Evolutionary conservation across 2,113 vertebrate species (phyloP), one percentile per base, ranked within the genome.

Genomic region (Excalfactoria chinensis): DNA sequence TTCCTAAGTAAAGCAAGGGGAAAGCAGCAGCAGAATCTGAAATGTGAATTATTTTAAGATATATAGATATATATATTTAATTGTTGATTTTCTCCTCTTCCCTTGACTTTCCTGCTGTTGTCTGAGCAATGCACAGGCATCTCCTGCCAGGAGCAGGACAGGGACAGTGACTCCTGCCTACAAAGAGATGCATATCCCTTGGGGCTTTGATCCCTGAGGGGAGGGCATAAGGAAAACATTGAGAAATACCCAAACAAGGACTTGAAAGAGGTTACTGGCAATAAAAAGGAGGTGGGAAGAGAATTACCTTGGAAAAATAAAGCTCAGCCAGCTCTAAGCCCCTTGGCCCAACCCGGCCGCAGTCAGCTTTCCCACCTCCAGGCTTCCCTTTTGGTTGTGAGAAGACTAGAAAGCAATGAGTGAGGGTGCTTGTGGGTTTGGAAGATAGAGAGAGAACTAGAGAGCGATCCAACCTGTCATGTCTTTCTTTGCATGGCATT

Each of bases 181-280:
- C 56, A 40, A 14, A 74, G 60, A 49, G 83, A 21, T 64, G 34
- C 56, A 51, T 73, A 44, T 25, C 23, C 41, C 41, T 28, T 17
- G 11, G 58, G 19, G 86, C 74, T 96, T 90, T 87, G 91, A 55
- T 95, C 84, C 7, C 44, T 64, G 28, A 34, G 28, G 89, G 78
- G 68, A 79, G 63, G 63, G 55, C 62, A 51, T 68, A 71, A 80
- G 88, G 85, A 78, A 94, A 88, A 80, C 73, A 40, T 10, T 48
- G 85, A 70, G 35, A 93, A 60, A 25, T 78, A 82, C 77, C 43
- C 72, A 58, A 74, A 88, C 23, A 69, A 48, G 58, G 53, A 76
- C 76, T 91, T 88, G n/a, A 81, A 88, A 86, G 67, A 86, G 44
- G 40, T 78, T 93, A 26, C 48, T 78, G 70, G n/a, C 70, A 81